A percentile compares a stretch with the other conserved stretches of the same genome.
These are phyloP conservation scores for Salvelinus sp. DNA, from an alignment of 2,113 vertebrate genomes.

Conservation along the genomic window DNA sequence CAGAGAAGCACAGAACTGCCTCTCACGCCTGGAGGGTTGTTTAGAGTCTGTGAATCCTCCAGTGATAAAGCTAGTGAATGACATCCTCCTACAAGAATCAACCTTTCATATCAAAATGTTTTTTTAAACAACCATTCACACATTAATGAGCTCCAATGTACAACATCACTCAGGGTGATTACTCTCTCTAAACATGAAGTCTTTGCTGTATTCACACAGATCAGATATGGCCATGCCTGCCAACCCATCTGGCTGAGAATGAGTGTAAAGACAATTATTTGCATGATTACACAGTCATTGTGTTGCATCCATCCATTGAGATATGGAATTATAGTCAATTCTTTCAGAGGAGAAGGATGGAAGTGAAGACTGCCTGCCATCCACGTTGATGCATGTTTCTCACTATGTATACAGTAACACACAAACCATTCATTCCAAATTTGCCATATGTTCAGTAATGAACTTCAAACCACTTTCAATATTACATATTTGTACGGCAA, in stretches of 20 bases:
- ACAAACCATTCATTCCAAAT: neutral
- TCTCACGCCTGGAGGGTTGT: slow-evolving; percentile 15
- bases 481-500: too few species aligned
- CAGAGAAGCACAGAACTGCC: neutral
- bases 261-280: slow-evolving; percentile 72
- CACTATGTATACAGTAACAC: neutral
- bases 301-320: slow-evolving; percentile 67
- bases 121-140: slow-evolving; percentile 17
- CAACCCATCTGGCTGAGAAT: slow-evolving; percentile 36
- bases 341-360: slow-evolving; percentile 31
- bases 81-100: slow-evolving; percentile 21
- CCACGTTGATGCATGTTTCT: slow-evolving; percentile 14
- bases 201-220: slow-evolving; percentile 41
- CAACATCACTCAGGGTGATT: slow-evolving; percentile 27
- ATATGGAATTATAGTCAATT: slow-evolving; percentile 74
- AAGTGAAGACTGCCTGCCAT: neutral
- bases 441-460: neutral
- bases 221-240: slow-evolving; percentile 39
- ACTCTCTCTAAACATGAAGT: slow-evolving; percentile 26
- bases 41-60: slow-evolving; percentile 11
- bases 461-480: too few species aligned
- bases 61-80: slow-evolving; percentile 19
- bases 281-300: slow-evolving; percentile 74
- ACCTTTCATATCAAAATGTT: slow-evolving; percentile 40
- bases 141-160: slow-evolving; percentile 47